Conservation (phyloP, 53 echinoderm and acorn worm species). For the Pentamera pediparva region DNA sequence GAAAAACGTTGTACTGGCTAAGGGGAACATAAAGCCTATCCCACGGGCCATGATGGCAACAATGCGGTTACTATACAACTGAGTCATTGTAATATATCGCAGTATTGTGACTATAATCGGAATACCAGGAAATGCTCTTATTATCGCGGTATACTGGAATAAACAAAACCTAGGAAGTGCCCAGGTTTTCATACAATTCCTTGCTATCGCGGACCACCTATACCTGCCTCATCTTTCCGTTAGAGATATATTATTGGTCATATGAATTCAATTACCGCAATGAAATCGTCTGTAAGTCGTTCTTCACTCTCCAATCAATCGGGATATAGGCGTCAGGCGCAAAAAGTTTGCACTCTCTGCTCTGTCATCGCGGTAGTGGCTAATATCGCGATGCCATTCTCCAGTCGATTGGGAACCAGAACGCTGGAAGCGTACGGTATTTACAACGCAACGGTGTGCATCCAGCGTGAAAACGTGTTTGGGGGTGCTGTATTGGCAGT, state of each 20-base stretch:
- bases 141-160: conserved; percentile 44
- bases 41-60: too few relatives aligned
- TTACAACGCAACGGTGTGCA: neutral
- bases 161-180: conserved; percentile 50
- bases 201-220: conserved; percentile 26
- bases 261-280: conserved; percentile 13
- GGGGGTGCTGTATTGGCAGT: neutral
- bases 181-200: conserved; percentile 50
- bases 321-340: conserved; percentile 41
- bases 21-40: too few relatives aligned
- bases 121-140: conserved; percentile 57
- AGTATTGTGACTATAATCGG: conserved; percentile 45
- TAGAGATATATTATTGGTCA: conserved; percentile 9
- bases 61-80: conserved; percentile 4
- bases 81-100: neutral
- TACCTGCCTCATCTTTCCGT: conserved; percentile 8
- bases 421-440: neutral
- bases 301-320: neutral
- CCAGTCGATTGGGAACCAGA: neutral
- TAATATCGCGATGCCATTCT: neutral
- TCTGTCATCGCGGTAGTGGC: neutral
- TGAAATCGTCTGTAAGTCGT: neutral
- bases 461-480: neutral
- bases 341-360: conserved; percentile 27
- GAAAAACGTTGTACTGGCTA: too few relatives aligned